Conservation (phyloP, 2,797 vertebrate genomes). For the Cynodonichthys magdalenae region DNA sequence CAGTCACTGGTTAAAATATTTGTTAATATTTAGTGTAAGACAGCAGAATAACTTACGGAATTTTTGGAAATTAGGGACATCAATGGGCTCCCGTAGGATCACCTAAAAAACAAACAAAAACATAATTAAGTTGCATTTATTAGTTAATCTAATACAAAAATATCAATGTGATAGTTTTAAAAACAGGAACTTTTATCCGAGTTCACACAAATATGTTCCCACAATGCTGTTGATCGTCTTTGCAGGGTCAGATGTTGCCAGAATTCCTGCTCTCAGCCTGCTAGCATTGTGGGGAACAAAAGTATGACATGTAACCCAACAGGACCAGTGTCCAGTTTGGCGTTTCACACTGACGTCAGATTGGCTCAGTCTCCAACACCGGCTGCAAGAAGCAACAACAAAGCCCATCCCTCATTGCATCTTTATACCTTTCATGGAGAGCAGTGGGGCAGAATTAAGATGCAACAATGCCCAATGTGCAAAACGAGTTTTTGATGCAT, state of each 20-base stretch:
- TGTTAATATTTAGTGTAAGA: neutral
- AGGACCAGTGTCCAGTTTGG: neutral
- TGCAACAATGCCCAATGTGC: neutral
- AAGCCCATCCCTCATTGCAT: neutral
- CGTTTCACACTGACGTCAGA: neutral
- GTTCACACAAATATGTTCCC: neutral
- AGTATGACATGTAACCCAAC: neutral
- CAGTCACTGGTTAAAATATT: no score
- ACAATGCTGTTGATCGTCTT: neutral
- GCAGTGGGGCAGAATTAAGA: neutral
- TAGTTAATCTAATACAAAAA: neutral
- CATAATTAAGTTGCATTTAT: neutral
- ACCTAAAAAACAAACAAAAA: conserved; percentile 58
- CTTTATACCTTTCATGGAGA: neutral
- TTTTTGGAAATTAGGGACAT: conserved; percentile 76
- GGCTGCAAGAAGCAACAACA: neutral
- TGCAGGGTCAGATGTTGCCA: no score
- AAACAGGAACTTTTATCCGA: no score
- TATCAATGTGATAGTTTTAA: neutral
- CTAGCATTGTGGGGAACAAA: neutral
- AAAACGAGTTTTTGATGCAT: neutral
- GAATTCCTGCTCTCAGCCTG: neutral
- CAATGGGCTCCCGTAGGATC: conserved; percentile 79
- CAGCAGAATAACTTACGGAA: conserved; percentile 73
- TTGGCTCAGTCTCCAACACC: neutral